A percentile compares a stretch with the other conserved stretches of the same genome.
These are phyloP conservation scores for Zygothrica quintamaculata DNA, from an alignment of 2,888 invertebrate genomes.

Conservation along the genomic window DNA sequence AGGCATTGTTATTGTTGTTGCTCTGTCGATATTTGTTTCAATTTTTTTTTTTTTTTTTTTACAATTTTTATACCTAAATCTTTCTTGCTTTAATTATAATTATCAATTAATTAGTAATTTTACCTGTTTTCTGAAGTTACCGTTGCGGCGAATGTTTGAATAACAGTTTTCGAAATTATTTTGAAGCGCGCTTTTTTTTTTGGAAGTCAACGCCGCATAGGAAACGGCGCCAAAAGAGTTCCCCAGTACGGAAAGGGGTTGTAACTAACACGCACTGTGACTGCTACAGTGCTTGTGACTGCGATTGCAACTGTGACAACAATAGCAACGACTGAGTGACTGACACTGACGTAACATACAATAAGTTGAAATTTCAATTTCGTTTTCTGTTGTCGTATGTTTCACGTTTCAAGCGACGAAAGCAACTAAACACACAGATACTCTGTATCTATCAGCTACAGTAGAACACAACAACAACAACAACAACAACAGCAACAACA, in stretches of 20 bases:
- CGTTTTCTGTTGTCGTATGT: constrained; percentile 75
- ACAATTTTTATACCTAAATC: constrained; percentile 21
- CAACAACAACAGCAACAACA: constrained; percentile 29
- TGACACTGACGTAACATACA: constrained; percentile 75
- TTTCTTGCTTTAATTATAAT: constrained; percentile 6
- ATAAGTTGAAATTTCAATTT: constrained; percentile 62
- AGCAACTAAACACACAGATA: constrained; percentile 80
- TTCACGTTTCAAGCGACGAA: constrained; percentile 82
- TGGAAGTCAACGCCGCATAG: constrained; percentile 30
- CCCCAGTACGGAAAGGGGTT: constrained; percentile 15
- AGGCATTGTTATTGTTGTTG: constrained; percentile 36
- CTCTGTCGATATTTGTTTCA: constrained; percentile 41
- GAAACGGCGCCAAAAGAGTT: constrained; percentile 70
- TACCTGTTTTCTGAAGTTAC: constrained; percentile 40
- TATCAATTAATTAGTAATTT: constrained; percentile 45
- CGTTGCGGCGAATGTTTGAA: constrained; percentile 25
- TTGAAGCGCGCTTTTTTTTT: constrained; percentile 32
- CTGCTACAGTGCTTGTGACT: constrained; percentile 10
- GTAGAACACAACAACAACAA: constrained; percentile 71
- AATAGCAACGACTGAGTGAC: constrained; percentile 32
- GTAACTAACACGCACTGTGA: constrained; percentile 16
- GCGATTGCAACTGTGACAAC: constrained; percentile 40
- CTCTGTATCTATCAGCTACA: constrained; percentile 78
- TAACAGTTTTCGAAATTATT: constrained; percentile 34
- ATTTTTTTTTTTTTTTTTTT: constrained; percentile 44